Base-by-base conservation (phyloP, 64 coral and sea anemone genomes). In the Anthopleura sola region DNA sequence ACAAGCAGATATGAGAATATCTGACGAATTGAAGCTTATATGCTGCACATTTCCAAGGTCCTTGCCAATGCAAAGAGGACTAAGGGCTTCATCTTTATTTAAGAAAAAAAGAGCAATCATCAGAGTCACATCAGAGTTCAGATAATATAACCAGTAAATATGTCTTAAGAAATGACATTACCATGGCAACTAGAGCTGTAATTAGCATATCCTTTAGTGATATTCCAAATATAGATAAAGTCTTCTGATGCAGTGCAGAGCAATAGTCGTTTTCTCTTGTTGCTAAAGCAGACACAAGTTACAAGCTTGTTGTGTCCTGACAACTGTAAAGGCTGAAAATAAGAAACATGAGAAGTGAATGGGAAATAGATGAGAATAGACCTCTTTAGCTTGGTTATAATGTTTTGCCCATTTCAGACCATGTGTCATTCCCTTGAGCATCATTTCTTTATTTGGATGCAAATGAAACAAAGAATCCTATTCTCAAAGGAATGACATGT, bases 241-340 rank as follows among this genome's bases (percentile, higher is more conserved):
- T 99, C 97, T 37, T 95, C 92, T 75, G 97, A 99, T 18, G 83
- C 97, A 58, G 93, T 86, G 75, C 92, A 94, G 36, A 99, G 80
- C 10, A 90, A 78, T 49, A 92, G 78, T 14, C 85, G 83, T 79
- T 60, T 76, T 56, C 29, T 5, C 29, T 92, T 90, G 15, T 90
- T 94, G 66, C 92, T 92, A 94, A 99, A 95, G 71, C 97, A 95
- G 7, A 90, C 55, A 31, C 92, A 86, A 60, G 87, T 95, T 36
- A 99, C 75, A 20, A 83, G 19, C 55, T 55, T 85, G 34, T 47
- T 90, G 82, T 99, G 97, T 5, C 90, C 97, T 37, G 87, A 86
- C 23, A 99, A 77, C n/a, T 86, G 85, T 8, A 92, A 78, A 50
- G 90, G 89, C 92, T 98, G 31, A 62, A 50, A 78, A 5, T 13